These are phyloP conservation scores for Alethe castanea DNA, from an alignment of 2,113 vertebrate genomes.

Conservation along the genomic window DNA sequence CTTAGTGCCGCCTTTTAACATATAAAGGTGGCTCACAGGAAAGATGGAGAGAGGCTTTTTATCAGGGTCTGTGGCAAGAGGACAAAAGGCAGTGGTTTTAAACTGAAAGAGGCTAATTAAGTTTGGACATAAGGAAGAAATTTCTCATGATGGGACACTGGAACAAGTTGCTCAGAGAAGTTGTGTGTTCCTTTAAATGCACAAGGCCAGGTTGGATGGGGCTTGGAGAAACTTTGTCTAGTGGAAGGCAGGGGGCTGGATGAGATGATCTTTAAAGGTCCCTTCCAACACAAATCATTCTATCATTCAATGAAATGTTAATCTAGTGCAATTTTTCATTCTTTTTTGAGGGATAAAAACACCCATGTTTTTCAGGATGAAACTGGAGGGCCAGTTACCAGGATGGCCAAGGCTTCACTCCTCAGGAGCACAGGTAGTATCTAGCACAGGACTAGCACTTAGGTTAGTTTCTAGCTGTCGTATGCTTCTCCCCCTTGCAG, in stretches of 20 bases:
- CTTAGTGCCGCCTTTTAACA: neutral
- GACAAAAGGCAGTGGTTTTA: neutral
- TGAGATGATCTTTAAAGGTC: neutral
- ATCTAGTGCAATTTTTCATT: neutral
- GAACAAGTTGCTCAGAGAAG: neutral
- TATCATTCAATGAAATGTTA: neutral
- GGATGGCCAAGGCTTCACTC: neutral
- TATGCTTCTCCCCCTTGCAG: neutral
- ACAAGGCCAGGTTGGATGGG: neutral
- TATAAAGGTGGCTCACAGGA: neutral
- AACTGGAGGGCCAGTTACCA: neutral
- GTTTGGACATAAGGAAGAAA: neutral
- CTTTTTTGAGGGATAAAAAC: neutral
- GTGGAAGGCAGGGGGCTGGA: neutral
- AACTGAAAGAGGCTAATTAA: neutral
- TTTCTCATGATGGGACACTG: neutral
- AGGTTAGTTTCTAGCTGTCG: neutral
- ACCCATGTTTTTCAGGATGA: neutral
- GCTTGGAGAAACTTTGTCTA: neutral
- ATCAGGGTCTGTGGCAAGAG: neutral
- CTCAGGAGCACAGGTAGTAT: neutral
- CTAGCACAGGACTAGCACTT: neutral
- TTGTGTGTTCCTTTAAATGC: rapidly evolving
- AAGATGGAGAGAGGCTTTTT: neutral
- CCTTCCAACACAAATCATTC: neutral